Evolutionary conservation across 2,888 invertebrate species (phyloP).

Genomic region (Euzetes globulus): DNA sequence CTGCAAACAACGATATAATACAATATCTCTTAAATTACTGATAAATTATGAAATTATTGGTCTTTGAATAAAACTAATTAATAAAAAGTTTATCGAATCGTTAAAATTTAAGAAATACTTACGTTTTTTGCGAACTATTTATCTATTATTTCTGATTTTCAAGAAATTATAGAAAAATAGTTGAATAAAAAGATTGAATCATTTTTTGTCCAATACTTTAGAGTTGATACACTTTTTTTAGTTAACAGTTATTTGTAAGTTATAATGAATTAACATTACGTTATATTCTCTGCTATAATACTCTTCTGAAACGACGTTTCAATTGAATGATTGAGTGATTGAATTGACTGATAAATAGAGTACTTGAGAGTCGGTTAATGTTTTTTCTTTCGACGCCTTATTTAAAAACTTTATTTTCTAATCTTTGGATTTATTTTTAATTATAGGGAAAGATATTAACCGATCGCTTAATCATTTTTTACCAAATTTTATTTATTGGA

Average conservation of each 20-base stretch:
- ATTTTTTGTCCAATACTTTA: background rate
- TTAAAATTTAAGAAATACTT: background rate
- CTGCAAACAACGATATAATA: background rate
- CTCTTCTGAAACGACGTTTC: background rate
- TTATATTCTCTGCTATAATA: background rate
- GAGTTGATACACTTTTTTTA: background rate
- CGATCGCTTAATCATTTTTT: background rate
- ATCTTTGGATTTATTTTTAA: conserved; percentile 5
- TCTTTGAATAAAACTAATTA: conserved; percentile 4
- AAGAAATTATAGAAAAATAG: background rate
- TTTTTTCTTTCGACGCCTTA: background rate
- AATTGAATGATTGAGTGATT: background rate
- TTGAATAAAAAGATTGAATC: background rate
- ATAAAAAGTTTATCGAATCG: background rate
- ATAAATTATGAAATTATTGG: background rate
- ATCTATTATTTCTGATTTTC: background rate
- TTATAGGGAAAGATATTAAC: background rate
- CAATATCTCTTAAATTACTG: background rate
- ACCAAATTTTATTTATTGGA: background rate
- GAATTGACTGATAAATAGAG: background rate
- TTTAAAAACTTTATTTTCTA: background rate
- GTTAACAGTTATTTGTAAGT: background rate
- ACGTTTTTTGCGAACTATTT: background rate
- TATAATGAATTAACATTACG: background rate
- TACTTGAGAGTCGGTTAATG: conserved; percentile 6